Base-by-base conservation (phyloP, 2,797 vertebrate species). In the Hylomyscus alleni region DNA sequence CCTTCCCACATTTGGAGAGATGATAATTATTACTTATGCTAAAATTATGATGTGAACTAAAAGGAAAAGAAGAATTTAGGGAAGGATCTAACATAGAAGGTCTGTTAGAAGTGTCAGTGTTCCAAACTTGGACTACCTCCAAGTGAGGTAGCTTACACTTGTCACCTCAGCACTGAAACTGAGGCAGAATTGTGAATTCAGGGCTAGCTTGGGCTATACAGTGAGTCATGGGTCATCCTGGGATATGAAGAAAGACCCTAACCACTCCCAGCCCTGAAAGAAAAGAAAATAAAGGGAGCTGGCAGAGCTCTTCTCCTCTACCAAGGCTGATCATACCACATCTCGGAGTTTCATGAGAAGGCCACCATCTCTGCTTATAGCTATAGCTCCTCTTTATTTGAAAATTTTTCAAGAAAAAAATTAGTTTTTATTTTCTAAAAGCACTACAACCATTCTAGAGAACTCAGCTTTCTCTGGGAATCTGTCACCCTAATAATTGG, bases 371-470 rank as follows among this genome's bases (percentile, higher is more conserved):
- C 47, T 91, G 54, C 54, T 54, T 77, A 11, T 20, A 37, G 37
- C 52, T 11, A 69, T 14, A 69, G 14, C 50, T 81, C 11, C 20
- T 76, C n/a, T 76, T 81, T 75, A 44, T 44, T 67, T 80, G 24
- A 81, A 89, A 50, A 31, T 26, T 58, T 58, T 75, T 26, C 34
- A 11, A 65, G 50, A 89, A 94, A 26, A 26, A 20, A 80, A 37
- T 75, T 29, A 0, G 31, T n/a, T 95, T 91, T 89, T 20, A 52
- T 82, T 85, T 91, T 47, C 54, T 60, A 29, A 91, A 94, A 77
- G 54, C 10, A 67, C 14, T 69, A 65, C 31, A 24, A 62, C 50
- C 34, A n/a, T 86, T 20, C 13, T 72, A 20, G 50, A 65, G 34
- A 29, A 11, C 11, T n/a, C 6, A 12, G 6, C 65, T 91, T 8